Evolutionary conservation across 2,113 vertebrate genomes (phyloP), one percentile per base, ranked within the genome.

Genomic region (Enhydra lutris): DNA sequence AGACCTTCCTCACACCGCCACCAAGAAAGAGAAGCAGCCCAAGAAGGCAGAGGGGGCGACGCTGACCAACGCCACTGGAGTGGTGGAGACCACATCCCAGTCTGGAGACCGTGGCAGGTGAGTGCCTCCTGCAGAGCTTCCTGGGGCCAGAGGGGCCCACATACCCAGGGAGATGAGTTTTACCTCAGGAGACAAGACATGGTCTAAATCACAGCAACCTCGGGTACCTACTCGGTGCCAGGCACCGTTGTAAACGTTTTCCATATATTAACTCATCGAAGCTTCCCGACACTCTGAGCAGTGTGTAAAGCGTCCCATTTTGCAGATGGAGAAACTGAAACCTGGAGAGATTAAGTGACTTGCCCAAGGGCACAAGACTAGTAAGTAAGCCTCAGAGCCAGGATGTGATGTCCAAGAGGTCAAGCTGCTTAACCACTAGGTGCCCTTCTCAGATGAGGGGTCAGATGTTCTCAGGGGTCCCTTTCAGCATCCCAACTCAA

Each of bases 41-140:
- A 99, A 99, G 98, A 99, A 99, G 91, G 99, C 99, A 15, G 99
- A 99, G 94, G 99, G 99, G 36, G 99, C 97, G 96, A 98, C 99
- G 12, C 96, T 99, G 98, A 99, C 99, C 89, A 99, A 99, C 0
- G 97, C 99, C 96, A 98, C 99, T 34, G 98, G 99, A 0, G 98
- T 96, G 78, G 99, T 99, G 6, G 99, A 99, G 97, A 98, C 99
- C 2, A 99, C 99, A 59, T 99, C 99, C 0, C 99, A 99, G 61
- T 99, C 98, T 12, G 99, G 99, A 78, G 99, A 99, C 98, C 99
- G 99, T 0, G 99, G 99, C 98, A 99, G 99, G 99, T 99, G 83
- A 98, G 98, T 84, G 34, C n/a, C 78, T 63, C 34, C 85, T 26
- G 0, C 0, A 31, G 81, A 47, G 80, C 82, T 76, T 31, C 88